Conservation (phyloP, 2,113 vertebrate genomes). For the Rhizomys pruinosus region DNA sequence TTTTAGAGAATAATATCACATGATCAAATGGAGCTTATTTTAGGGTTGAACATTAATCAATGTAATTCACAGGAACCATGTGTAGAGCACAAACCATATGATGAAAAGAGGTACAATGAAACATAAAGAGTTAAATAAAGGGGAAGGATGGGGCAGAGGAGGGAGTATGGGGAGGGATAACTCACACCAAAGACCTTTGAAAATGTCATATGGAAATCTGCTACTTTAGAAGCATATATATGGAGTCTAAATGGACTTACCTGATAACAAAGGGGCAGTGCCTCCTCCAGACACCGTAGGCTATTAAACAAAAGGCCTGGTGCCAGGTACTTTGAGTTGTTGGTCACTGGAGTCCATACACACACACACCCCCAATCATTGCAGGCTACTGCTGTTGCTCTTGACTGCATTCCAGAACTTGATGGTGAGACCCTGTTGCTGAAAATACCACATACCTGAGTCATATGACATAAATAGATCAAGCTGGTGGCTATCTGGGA, state of each 20-base stretch:
- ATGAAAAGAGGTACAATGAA: background rate
- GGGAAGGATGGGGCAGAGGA: too few species aligned
- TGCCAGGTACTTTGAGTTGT: background rate
- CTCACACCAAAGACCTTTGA: too few species aligned
- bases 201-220: background rate
- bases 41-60: background rate
- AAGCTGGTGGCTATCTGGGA: background rate
- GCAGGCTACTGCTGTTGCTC: background rate
- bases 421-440: background rate
- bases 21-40: background rate
- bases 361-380: too few species aligned
- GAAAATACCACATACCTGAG: background rate
- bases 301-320: too few species aligned
- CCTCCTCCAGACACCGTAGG: too few species aligned
- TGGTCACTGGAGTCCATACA: background rate
- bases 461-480: background rate
- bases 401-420: background rate
- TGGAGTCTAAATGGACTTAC: background rate
- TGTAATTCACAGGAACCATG: background rate
- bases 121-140: background rate
- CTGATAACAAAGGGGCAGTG: background rate
- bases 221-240: background rate
- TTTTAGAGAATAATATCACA: constrained; percentile 4
- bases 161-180: background rate
- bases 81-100: background rate